A percentile compares a stretch with the other conserved stretches of the same genome.
Conservation (phyloP, 1,140 invertebrate genomes). For the Drosophila tropicalis region DNA sequence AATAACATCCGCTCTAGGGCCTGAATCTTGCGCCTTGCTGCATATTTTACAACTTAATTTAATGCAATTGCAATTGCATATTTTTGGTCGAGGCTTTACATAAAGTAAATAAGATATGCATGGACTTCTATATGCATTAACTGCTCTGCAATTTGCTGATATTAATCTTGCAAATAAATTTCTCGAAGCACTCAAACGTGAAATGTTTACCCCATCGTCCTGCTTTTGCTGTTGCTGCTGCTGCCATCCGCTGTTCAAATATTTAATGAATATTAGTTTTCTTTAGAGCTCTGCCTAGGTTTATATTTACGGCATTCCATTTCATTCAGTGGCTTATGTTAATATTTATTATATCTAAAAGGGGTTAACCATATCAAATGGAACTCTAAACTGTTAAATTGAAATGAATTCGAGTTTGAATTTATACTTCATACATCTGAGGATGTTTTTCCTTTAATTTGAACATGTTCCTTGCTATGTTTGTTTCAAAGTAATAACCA, state of each 20-base stretch:
- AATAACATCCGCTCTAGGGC: neutral
- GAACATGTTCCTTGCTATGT: too few relatives aligned
- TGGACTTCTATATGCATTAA: slow-evolving; percentile 23
- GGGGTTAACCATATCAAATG: too few relatives aligned
- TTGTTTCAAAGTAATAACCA: too few relatives aligned
- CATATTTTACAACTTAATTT: slow-evolving; percentile 76
- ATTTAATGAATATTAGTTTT: slow-evolving; percentile 78
- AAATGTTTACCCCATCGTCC: slow-evolving; percentile 43
- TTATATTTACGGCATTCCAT: slow-evolving; percentile 21
- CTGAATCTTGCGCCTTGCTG: slow-evolving; percentile 33
- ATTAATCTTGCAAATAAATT: slow-evolving; percentile 74
- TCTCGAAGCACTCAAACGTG: slow-evolving; percentile 68
- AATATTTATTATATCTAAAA: too few relatives aligned
- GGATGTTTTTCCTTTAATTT: too few relatives aligned
- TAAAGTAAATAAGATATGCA: slow-evolving; percentile 49
- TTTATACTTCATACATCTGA: too few relatives aligned
- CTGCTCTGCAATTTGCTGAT: slow-evolving; percentile 63
- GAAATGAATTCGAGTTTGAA: too few relatives aligned
- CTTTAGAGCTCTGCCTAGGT: slow-evolving; percentile 38
- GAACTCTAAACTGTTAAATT: too few relatives aligned
- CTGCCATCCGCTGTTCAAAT: slow-evolving; percentile 52
- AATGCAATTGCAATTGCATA: slow-evolving; percentile 64
- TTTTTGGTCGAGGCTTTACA: slow-evolving; percentile 36
- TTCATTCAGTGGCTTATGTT: neutral
- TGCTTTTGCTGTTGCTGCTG: neutral